These are phyloP conservation scores for Kryptolebias marmoratus DNA, from an alignment of 2,113 vertebrate genomes.

Conservation along the genomic window DNA sequence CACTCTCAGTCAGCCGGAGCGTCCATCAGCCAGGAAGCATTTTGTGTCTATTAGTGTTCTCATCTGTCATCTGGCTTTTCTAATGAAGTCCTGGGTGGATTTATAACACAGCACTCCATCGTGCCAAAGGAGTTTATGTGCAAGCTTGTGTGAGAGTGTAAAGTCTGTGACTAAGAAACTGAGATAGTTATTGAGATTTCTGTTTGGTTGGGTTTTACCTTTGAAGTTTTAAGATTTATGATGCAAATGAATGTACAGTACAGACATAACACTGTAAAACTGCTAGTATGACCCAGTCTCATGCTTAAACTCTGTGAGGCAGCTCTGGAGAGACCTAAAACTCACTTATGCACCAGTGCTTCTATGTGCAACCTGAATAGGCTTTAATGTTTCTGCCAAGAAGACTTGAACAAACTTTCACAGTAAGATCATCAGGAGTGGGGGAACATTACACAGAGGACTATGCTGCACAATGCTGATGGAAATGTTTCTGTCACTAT, in stretches of 20 bases:
- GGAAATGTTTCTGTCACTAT: too few species aligned
- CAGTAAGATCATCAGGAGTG: too few species aligned
- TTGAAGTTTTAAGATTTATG: background rate
- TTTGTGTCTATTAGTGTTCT: conserved; percentile 63
- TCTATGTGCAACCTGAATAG: background rate
- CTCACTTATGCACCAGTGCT: background rate
- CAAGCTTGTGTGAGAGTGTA: conserved; percentile 3
- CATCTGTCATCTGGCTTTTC: conserved; percentile 63
- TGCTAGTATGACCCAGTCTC: background rate
- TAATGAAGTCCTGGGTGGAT: conserved; percentile 76
- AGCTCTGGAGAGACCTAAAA: too few species aligned
- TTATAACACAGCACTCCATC: conserved; percentile 30
- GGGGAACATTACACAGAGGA: too few species aligned
- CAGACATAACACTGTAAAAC: background rate
- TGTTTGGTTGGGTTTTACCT: conserved; percentile 6
- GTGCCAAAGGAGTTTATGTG: conserved; percentile 14
- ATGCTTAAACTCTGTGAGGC: background rate
- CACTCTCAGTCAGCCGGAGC: conserved; percentile 19
- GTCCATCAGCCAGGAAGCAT: conserved; percentile 60
- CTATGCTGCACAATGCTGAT: too few species aligned
- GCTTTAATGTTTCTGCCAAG: background rate
- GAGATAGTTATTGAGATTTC: background rate
- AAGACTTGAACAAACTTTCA: background rate
- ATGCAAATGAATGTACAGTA: background rate
- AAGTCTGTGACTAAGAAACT: background rate